Evolutionary conservation across 1,140 invertebrate genomes (phyloP), one percentile per base, ranked within the genome.

Genomic region (Olivierus martensii): DNA sequence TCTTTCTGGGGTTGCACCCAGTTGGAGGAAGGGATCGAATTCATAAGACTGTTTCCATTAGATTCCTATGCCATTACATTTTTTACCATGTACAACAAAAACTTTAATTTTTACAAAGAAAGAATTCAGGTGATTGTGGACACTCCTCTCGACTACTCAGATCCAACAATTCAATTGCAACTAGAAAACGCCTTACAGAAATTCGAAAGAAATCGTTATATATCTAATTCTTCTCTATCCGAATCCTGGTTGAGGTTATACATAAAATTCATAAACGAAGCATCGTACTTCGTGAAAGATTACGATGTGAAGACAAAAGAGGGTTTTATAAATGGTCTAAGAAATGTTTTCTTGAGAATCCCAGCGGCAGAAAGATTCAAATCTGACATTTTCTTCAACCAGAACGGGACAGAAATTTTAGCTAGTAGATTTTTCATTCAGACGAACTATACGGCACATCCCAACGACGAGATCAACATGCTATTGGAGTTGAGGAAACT

Each of bases 171-270:
- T 1, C 87, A 91, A 65, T 63, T 77, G 9, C 74, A 83, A 66
- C 75, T 95, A 18, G 85, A 91, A 67, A 77, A 80, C 36, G 67
- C 94, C 18, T 83, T 86, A 0, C 74, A 78, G 49, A 77, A 75
- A 14, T 74, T 94, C 53, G 89, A 93, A 66, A 80, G 80, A 46
- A 86, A 83, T 0, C 77, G 78, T 0, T 91, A 83, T 63, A 82
- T 91, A 37, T 69, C 69, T 43, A 69, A 65, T 11, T 78, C 81
- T 0, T 64, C 87, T 0, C 92, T 88, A 63, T 87, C 87, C 0
- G 87, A 92, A 67, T 92, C 87, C 2, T 95, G 90, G 91, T 65
- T 95, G 3, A 72, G 87, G 47, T 81, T 79, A 38, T 94, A 90
- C 62, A 69, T 87, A 0, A 77, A 77, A 28, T 92, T 89, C 62